Base-by-base conservation (phyloP, 2,113 vertebrate genomes). In the Egretta garzetta region DNA sequence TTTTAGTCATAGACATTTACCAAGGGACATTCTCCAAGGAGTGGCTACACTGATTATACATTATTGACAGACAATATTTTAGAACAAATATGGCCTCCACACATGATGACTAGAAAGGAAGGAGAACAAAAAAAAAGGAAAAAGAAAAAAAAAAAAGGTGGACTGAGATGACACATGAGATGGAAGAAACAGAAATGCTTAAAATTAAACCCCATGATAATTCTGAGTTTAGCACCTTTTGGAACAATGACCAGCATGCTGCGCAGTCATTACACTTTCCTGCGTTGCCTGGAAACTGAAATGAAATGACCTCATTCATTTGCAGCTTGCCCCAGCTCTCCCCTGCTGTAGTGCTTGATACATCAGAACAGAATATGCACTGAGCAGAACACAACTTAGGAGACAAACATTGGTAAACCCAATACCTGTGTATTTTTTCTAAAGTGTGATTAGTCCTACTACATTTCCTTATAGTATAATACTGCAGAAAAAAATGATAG, bases 241-340 rank as follows among this genome's bases (percentile, higher is more conserved):
- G 64, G 56, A 91, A 63, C 83, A 94, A 81, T 43, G 68, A 85
- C 62, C 73, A 68, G 60, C 52, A 47, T 3, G 15, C 26, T 79
- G 45, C 5, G 2, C 39, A 71, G 89, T 81, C 86, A 74, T 84
- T 86, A 56, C 22, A 43, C 45, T 77, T 85, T 82, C 56, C 76
- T 75, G 32, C 63, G 94, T 91, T 93, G 91, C 96, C 70, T 91
- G 70, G 96, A 95, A 96, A 95, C 93, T 63, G 72, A 86, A 41
- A 33, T 55, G 80, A 94, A 81, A 93, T 71, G 68, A 73, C 37
- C 56, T 72, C 60, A 28, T 79, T 93, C 84, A 72, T 91, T 81
- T 89, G 68, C 64, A 67, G 47, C 70, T 83, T 80, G 71, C 71
- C 49, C 55, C 70, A 52, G 47, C 60, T 80, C 70, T 92, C 13